phyloP scores from a whole-genome alignment of 2,888 invertebrate species.

The Lepidonotus clava region DNA sequence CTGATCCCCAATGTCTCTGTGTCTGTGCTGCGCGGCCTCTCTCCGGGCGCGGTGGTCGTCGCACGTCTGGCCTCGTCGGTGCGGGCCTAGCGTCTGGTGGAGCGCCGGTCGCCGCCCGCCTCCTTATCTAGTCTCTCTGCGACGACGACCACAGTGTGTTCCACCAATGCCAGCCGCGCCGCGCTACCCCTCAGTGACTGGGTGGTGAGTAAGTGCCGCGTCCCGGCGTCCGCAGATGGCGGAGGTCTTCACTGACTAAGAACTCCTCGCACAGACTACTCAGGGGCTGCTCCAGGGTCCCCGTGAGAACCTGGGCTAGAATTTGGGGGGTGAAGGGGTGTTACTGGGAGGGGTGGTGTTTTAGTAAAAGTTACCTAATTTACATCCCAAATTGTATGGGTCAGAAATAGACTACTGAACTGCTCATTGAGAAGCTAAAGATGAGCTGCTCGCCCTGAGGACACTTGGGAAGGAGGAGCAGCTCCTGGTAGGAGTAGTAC shows the following conservation, averaged over 20 bases:
- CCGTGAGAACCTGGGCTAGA: no score
- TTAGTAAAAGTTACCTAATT: no score
- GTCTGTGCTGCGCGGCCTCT: neutral
- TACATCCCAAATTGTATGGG: no score
- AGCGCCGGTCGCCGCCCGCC: neutral
- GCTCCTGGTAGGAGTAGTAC: neutral
- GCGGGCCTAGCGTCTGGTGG: neutral
- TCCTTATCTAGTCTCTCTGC: neutral
- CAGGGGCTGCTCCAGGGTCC: no score
- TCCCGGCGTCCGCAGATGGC: no score
- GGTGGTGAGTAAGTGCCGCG: no score
- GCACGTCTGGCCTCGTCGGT: neutral
- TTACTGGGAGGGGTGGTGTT: neutral
- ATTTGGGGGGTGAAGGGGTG: no score
- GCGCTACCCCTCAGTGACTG: no score
- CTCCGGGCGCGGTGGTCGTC: neutral
- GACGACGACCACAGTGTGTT: no score
- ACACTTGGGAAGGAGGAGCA: neutral
- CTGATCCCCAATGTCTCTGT: neutral
- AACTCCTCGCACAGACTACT: no score
- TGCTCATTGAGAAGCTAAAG: neutral
- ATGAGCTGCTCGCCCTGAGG: neutral
- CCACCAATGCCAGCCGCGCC: no score
- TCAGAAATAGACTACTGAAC: neutral
- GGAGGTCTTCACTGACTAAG: no score